Evolutionary conservation across 2,113 vertebrate genomes (phyloP), one percentile per base, ranked within the genome.

Genomic region (Montifringilla adamsi): DNA sequence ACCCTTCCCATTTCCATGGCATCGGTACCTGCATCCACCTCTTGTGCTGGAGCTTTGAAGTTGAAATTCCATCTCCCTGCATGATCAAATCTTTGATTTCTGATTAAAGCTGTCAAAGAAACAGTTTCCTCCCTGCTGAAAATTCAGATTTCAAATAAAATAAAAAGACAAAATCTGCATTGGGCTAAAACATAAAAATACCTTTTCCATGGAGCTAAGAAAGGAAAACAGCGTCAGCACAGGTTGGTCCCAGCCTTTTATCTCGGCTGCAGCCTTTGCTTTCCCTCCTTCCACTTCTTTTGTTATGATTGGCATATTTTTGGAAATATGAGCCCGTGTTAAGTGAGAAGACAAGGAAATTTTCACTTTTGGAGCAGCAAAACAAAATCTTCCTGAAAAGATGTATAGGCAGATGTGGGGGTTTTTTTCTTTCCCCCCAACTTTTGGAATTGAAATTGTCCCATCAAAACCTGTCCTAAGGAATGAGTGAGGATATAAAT

Each of bases 31-130:
- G 52, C 66, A 24, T 30, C 80, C 62, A n/a, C 62, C 73, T 74
- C 64, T 66, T 35, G 44, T 67, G 17, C 59, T 1, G 0, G 17
- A 52, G 30, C 72, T 94, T 72, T 89, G 82, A 93, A 67, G 81
- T 23, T 52, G 60, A 58, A 80, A 70, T 67, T 86, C 72, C 64
- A 24, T 19, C 60, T 89, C 91, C 44, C 68, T 78, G 91, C 52
- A 5, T 47, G 73, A 84, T 52, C 76, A 84, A 6, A 64, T 84
- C 68, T 78, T 89, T 89, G 89, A 81, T 77, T 97, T 77, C 64
- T 86, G 52, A 75, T 93, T 81, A 84, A 80, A 92, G 77, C 68
- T 81, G 76, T 46, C 50, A 18, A 77, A 88, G 72, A 73, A 96
- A 69, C 18, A 75, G 75, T 74, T 93, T 94, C 68, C 72, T 69